These are phyloP conservation scores for Phalacrocorax aristotelis DNA, from an alignment of 2,113 vertebrate species.

Conservation along the genomic window DNA sequence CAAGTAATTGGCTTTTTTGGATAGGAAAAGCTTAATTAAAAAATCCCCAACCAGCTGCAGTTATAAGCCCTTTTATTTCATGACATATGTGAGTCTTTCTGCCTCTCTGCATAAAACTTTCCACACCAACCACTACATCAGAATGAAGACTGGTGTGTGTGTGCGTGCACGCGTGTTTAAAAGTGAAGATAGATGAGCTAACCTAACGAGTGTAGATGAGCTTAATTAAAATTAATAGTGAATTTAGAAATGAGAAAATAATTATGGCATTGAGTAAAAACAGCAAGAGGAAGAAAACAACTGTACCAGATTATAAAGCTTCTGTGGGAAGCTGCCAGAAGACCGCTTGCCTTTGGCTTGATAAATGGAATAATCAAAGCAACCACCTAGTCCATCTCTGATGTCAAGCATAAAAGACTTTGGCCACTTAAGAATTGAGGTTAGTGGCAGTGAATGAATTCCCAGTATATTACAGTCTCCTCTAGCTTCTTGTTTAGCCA, in stretches of 20 bases:
- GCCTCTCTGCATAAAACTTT: neutral
- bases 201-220: conserved; percentile 44
- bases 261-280: conserved; percentile 17
- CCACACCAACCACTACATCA: fast-evolving
- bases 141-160: neutral
- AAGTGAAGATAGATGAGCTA: conserved; percentile 28
- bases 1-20: conserved; percentile 22
- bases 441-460: neutral
- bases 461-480: neutral
- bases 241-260: conserved; percentile 54
- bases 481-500: neutral
- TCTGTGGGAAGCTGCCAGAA: neutral
- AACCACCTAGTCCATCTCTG: neutral
- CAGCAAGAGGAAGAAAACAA: conserved; percentile 13
- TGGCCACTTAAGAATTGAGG: neutral
- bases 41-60: neutral
- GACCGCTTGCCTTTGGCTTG: neutral
- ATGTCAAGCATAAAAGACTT: neutral
- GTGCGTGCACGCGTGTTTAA: neutral
- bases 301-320: neutral
- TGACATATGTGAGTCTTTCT: neutral
- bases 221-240: conserved; percentile 64
- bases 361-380: neutral
- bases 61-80: neutral
- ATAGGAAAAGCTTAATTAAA: conserved; percentile 25